Base-by-base conservation (phyloP, 2,113 vertebrate genomes). In the Gobio gobio region DNA sequence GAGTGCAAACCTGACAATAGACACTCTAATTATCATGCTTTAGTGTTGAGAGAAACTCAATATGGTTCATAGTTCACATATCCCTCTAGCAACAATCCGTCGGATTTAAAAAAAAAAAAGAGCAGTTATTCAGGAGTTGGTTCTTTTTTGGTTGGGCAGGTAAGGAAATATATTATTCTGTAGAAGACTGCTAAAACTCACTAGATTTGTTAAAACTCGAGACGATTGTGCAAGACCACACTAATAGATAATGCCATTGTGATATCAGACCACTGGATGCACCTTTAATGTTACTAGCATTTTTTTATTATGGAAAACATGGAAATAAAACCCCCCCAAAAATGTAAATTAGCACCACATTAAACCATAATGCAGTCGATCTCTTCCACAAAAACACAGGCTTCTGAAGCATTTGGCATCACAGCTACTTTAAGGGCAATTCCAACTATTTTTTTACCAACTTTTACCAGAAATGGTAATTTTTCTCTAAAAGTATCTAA, bases 261-360 rank as follows among this genome's bases (percentile, higher is more conserved):
- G 43, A 74, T 24, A 24, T 24, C 43, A 26, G 12, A 74, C 72
- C 49, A 47, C 3, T 26, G n/a, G n/a, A 74, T 74, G 72, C 72
- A 74, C 72, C 72, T 74, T 49, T 13, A 58, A 77, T 77, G 26
- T 36, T 43, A 24, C 51, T 78, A 24, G 54, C 56, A 20, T 47
- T 24, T 24, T 26, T 18, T 7, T 63, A 20, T 40, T 36, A 78
- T 6, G 56, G 29, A 22, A 59, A 78, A 59, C 29, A 78, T n/a
- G 2, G 40, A 73, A 73, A 45, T n/a, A 45, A 45, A 24, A 43
- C 4, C 20, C 18, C 40, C 6, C 40, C 5, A 40, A 24, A 78
- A 51, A 78, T 10, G 13, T 51, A 2, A 14, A 56, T 74, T 80
- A 84, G 82, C 82, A 80, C 86, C 82, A 40, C 81, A 24, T 61